phyloP scores from a whole-genome alignment of 2,113 vertebrate genomes.

The Pogonocichla stellata region DNA sequence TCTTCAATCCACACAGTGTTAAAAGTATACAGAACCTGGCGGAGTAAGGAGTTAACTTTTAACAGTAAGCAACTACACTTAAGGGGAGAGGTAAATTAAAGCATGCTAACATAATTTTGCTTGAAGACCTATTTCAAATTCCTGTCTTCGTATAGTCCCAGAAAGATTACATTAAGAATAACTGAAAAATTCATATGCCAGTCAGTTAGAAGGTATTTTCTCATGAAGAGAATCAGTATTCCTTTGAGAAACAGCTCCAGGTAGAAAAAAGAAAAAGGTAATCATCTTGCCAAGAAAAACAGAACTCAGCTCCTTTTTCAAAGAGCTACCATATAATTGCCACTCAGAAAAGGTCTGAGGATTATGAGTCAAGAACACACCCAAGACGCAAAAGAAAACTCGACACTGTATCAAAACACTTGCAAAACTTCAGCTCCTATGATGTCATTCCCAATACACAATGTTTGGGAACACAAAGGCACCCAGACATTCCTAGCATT shows the following conservation, averaged over 20 bases:
- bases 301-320: not conserved
- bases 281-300: not conserved
- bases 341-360: not conserved
- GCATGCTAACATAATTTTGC: not conserved
- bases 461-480: not conserved
- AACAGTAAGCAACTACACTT: not conserved
- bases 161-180: not conserved
- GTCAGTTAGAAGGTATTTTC: not conserved
- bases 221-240: not conserved
- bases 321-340: not conserved
- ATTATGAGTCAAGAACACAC: not conserved
- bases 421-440: not conserved
- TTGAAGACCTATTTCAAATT: not conserved
- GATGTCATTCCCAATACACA: not conserved
- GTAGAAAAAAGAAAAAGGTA: not conserved
- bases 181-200: not conserved
- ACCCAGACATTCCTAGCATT: not conserved
- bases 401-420: not conserved
- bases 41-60: not conserved
- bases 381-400: fast-evolving
- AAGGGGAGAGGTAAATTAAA: not conserved
- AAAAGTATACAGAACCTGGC: not conserved
- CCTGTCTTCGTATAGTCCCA: not conserved
- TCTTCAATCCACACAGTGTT: not conserved
- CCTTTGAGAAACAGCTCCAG: not conserved